phyloP scores from a whole-genome alignment of 2,888 invertebrate species.

The Chrysolina haemoptera region DNA sequence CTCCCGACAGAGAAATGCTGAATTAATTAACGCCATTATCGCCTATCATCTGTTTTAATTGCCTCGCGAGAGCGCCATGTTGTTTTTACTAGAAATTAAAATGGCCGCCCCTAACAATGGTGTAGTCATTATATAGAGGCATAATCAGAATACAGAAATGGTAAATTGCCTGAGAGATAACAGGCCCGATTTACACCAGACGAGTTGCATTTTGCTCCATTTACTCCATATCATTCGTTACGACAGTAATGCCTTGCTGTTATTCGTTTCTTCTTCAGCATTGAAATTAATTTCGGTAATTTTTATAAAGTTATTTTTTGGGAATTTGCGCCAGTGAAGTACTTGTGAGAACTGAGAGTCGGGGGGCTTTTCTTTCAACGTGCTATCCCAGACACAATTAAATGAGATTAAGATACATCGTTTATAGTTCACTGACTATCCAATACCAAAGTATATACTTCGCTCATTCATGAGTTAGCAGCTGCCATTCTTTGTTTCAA shows the following conservation, averaged over 20 bases:
- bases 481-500: too few relatives aligned
- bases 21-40: conserved; percentile 72
- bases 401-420: too few relatives aligned
- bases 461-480: too few relatives aligned
- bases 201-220: conserved; percentile 40
- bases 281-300: not conserved
- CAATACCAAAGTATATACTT: too few relatives aligned
- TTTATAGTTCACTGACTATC: too few relatives aligned
- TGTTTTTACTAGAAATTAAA: conserved; percentile 71
- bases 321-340: too few relatives aligned
- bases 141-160: conserved; percentile 70
- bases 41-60: conserved; percentile 72
- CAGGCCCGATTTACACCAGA: conserved; percentile 64
- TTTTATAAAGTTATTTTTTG: too few relatives aligned
- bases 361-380: too few relatives aligned
- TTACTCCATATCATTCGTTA: conserved; percentile 20
- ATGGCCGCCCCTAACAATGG: conserved; percentile 71
- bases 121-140: conserved; percentile 69
- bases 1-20: conserved; percentile 70
- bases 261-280: conserved; percentile 1
- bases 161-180: conserved; percentile 70
- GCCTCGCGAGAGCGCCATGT: conserved; percentile 70
- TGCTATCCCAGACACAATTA: too few relatives aligned
- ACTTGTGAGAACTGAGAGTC: too few relatives aligned
- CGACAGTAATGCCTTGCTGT: conserved; percentile 12